phyloP scores from a whole-genome alignment of 2,113 vertebrate species.

The Candoia aspera region DNA sequence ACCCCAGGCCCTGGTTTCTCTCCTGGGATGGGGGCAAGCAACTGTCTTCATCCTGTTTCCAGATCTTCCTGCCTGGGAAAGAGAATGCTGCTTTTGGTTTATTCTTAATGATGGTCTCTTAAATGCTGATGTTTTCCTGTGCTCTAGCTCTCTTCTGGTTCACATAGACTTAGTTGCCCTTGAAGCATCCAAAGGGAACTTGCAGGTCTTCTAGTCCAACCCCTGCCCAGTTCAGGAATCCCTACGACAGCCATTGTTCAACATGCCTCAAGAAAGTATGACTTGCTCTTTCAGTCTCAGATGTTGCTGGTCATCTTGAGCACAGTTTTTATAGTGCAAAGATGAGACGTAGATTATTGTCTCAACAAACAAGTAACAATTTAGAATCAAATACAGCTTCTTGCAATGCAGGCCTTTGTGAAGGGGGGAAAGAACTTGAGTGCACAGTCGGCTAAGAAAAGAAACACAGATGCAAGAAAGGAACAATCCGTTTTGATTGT shows the following conservation, averaged over 20 bases:
- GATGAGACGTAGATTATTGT: not conserved
- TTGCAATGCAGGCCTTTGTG: not conserved
- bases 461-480: not conserved
- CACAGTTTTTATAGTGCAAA: not conserved
- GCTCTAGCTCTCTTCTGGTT: no score
- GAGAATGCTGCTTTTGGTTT: no score
- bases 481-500: not conserved
- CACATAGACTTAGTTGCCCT: not conserved
- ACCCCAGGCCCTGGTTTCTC: no score
- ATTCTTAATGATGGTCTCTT: no score
- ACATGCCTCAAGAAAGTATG: not conserved
- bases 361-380: not conserved
- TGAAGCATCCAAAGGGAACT: not conserved
- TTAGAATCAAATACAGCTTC: not conserved
- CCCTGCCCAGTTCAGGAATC: not conserved
- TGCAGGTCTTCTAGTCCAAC: not conserved
- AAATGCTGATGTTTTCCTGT: no score
- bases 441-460: not conserved
- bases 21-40: no score
- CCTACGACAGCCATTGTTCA: not conserved
- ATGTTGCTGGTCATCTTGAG: not conserved
- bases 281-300: not conserved
- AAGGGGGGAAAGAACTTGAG: not conserved
- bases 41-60: no score
- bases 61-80: no score